Evolutionary conservation across 30 jellyfish, hydroid and myxozoan species (phyloP).

Genomic region (Aurelia sp.): DNA sequence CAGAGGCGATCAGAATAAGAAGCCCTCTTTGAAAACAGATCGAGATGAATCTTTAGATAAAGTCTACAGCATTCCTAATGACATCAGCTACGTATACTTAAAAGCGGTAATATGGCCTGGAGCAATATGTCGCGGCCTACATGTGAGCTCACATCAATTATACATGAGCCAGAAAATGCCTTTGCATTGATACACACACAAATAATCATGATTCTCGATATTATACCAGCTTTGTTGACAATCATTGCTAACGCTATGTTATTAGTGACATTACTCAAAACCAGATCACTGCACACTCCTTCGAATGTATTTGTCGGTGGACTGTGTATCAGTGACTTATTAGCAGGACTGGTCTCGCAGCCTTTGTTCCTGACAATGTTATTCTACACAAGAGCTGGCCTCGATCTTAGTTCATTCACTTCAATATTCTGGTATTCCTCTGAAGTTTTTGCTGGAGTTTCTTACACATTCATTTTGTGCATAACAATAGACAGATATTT

Average conservation of each 20-base stretch:
- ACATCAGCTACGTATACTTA: too few relatives aligned
- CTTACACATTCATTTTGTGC: constrained; percentile 9
- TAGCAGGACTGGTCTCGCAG: constrained; percentile 42
- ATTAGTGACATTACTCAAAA: constrained; percentile 1
- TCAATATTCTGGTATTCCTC: not conserved
- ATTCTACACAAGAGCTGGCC: not conserved
- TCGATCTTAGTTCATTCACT: not conserved
- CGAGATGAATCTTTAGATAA: too few relatives aligned
- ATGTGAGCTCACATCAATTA: not conserved
- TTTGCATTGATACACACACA: not conserved
- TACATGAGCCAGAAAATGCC: not conserved
- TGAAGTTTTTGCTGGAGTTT: constrained; percentile 13
- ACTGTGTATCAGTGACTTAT: constrained; percentile 26
- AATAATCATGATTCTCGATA: constrained; percentile 1
- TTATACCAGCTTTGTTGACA: constrained; percentile 19
- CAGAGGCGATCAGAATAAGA: too few relatives aligned
- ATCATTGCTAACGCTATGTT: constrained; percentile 17
- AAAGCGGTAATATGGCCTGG: not conserved
- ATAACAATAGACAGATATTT: constrained; percentile 35
- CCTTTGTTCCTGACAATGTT: constrained; percentile 2
- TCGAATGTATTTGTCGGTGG: constrained; percentile 17
- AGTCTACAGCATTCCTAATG: too few relatives aligned
- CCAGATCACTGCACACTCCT: constrained; percentile 23
- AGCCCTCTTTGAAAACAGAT: too few relatives aligned
- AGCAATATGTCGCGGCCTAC: not conserved